Percentiles rank a stretch among this genome's conserved stretches.
Conservation (phyloP, 2,113 vertebrate genomes). For the Aphyosemion australe region DNA sequence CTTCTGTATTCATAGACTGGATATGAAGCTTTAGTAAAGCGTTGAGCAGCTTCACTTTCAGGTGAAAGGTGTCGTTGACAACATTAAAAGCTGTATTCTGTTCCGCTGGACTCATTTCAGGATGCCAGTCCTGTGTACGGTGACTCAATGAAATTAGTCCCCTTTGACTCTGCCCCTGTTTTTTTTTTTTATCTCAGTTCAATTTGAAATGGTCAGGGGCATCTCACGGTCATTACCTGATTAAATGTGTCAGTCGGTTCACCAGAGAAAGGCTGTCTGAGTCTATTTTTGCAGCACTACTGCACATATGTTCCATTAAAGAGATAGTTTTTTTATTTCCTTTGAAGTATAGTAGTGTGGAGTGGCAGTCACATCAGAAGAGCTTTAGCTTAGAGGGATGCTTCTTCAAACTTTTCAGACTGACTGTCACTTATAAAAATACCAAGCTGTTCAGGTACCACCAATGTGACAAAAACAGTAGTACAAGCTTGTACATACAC, state of each 20-base stretch:
- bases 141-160: neutral
- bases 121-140: neutral
- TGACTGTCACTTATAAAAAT: no score
- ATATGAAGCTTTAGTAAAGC: slow-evolving; percentile 33
- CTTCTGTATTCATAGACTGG: slow-evolving; percentile 31
- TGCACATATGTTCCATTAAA: neutral
- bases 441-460: no score
- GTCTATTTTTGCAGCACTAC: neutral
- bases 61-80: neutral
- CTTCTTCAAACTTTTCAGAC: no score
- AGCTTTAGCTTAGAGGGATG: no score
- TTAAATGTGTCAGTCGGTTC: slow-evolving; percentile 11
- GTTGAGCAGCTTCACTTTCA: slow-evolving; percentile 1
- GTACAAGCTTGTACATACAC: no score
- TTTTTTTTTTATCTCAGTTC: neutral
- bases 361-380: neutral
- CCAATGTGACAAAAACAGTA: no score
- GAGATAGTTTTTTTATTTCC: neutral
- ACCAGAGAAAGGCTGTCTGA: neutral
- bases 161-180: slow-evolving; percentile 3
- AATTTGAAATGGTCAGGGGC: neutral
- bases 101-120: neutral
- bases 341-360: neutral
- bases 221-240: slow-evolving; percentile 15
- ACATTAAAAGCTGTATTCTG: neutral